Base-by-base conservation (phyloP, 92 coral and sea anemone genomes). In the Bergia sp. region DNA sequence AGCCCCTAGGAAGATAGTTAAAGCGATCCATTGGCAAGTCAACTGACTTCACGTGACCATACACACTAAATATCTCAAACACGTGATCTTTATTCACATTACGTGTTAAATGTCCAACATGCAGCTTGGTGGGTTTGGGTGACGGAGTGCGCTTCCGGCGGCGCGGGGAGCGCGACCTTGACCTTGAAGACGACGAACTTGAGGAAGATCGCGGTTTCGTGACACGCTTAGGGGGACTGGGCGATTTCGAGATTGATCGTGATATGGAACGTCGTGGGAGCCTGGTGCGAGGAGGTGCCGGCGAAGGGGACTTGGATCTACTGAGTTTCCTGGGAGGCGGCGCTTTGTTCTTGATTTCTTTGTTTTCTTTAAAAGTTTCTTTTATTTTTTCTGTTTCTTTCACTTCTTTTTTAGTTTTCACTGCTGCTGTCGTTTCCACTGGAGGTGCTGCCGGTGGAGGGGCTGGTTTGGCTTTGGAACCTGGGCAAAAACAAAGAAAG, bases 21-120 rank as follows among this genome's bases (percentile, higher is more conserved):
- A 93, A 93, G 86, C 99, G 95, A 82, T 92, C 96, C 91, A 90
- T 94, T 9, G 99, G 99, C 83, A 95, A 82, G 88, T 97, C 99
- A 13, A 97, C 99, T 38, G 96, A 13, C 61, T 93, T 89, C 44
- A 97, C 97, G 85, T 95, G 95, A 36, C 99, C 99, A 90, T 97
- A 97, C 21, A 95, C 93, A 87, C 99, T 93, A 82, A 97, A 97
- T 75, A 97, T 95, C 82, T 97, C 99, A 91, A 90, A 89, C 88
- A 97, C 95, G 78, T 97, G 99, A 87, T 97, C 99, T 84, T 96
- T 96, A 86, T 94, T 95, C 65, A 97, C 96, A 77, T 97, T 97
- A 57, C 99, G 93, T 57, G 99, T 94, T 58, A 97, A 91, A 77
- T 95, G 97, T 21, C 94, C 95, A 36, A 97, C 92, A 81, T 96